Conservation (phyloP, 2,113 vertebrate species). For the Mustelus asterias region DNA sequence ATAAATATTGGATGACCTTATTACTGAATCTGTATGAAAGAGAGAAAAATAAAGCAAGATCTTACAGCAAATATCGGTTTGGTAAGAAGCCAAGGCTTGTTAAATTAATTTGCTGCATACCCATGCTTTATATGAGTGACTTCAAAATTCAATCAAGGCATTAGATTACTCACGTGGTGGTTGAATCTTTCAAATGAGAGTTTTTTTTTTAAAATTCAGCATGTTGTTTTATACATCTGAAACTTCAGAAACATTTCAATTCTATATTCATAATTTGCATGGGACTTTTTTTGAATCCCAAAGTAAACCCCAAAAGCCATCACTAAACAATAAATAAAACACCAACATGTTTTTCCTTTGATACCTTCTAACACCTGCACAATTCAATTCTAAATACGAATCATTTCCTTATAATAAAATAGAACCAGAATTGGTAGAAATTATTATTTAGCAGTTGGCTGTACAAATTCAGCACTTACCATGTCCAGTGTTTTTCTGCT, state of each 20-base stretch:
- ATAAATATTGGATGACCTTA: background rate
- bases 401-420: background rate
- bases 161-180: conserved; percentile 6
- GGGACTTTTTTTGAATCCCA: conserved; percentile 1
- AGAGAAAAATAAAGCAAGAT: conserved; percentile 30
- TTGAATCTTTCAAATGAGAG: conserved; percentile 25
- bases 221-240: background rate
- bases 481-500: conserved; percentile 73
- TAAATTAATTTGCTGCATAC: conserved; percentile 5
- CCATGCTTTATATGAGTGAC: conserved; percentile 25
- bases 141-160: conserved; percentile 7
- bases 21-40: background rate
- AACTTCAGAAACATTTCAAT: conserved; percentile 30
- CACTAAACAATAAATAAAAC: conserved; percentile 10
- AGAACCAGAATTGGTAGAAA: background rate
- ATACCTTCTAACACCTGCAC: background rate
- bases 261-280: background rate
- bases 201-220: background rate
- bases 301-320: background rate
- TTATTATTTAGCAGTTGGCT: background rate
- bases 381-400: background rate
- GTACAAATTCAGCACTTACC: conserved; percentile 59
- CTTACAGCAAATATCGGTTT: background rate
- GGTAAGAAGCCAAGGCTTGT: background rate
- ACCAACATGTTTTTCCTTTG: background rate